These are phyloP conservation scores for Amphimallon solstitiale DNA, from an alignment of 2,888 invertebrate genomes.

Conservation along the genomic window DNA sequence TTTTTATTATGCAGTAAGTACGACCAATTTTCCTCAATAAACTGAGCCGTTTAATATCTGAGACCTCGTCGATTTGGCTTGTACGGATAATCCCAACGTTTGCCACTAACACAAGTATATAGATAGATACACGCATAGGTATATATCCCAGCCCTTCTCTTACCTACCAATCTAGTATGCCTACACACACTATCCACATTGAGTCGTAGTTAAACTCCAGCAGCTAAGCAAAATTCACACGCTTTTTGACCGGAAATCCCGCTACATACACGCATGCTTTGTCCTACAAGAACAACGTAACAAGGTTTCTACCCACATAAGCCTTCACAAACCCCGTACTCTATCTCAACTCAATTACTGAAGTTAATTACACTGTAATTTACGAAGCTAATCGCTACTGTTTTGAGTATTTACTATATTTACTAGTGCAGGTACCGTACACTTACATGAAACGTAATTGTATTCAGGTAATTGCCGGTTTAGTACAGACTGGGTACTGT, in stretches of 20 bases:
- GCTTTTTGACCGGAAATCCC: slow-evolving; percentile 7
- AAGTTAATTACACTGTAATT: slow-evolving; percentile 47
- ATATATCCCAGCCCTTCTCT: slow-evolving; percentile 3
- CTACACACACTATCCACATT: neutral
- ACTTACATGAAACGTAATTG: slow-evolving; percentile 23
- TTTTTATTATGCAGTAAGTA: slow-evolving; percentile 9
- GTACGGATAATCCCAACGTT: slow-evolving; percentile 10
- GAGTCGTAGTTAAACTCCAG: no score
- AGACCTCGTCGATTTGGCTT: slow-evolving; percentile 32
- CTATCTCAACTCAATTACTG: slow-evolving; percentile 44
- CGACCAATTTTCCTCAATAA: slow-evolving; percentile 29
- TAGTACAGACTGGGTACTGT: no score
- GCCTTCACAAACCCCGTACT: slow-evolving; percentile 12
- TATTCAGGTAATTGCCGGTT: slow-evolving; percentile 14
- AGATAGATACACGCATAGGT: slow-evolving; percentile 10
- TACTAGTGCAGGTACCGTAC: neutral
- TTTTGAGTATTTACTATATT: slow-evolving; percentile 42
- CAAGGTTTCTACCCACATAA: slow-evolving; percentile 11
- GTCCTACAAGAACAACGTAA: neutral
- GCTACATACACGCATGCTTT: neutral
- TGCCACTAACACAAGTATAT: no score
- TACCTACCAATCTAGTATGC: neutral
- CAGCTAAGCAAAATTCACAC: neutral
- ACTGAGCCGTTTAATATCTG: slow-evolving; percentile 28
- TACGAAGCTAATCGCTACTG: slow-evolving; percentile 45